Evolutionary conservation across 2,888 invertebrate species (phyloP).

Genomic region (Conchocele bisecta): DNA sequence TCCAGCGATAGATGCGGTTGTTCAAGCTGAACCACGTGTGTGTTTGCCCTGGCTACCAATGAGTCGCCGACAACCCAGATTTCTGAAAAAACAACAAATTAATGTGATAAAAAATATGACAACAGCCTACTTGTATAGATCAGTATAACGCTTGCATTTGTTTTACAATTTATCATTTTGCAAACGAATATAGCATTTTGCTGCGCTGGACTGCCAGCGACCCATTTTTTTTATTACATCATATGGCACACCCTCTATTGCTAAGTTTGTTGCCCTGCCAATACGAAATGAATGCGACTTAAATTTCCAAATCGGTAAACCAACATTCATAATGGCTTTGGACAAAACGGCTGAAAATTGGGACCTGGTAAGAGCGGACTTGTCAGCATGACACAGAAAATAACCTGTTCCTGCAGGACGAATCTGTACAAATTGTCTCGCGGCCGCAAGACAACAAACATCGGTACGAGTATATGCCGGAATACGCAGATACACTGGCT

Average conservation of each 20-base stretch:
- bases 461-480: not conserved
- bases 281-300: constrained; percentile 1
- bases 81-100: not conserved
- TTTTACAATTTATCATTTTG: too few species aligned
- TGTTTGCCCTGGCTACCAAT: not conserved
- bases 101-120: not conserved
- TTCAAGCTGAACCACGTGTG: not conserved
- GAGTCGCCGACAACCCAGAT: not conserved
- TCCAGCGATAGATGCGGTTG: too few species aligned
- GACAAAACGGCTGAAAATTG: not conserved
- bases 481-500: not conserved
- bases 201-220: not conserved
- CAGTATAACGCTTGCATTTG: too few species aligned
- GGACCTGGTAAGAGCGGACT: not conserved
- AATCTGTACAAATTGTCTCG: not conserved
- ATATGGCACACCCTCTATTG: not conserved
- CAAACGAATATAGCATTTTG: not conserved
- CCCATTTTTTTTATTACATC: not conserved
- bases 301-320: not conserved
- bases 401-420: not conserved
- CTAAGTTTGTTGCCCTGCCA: constrained; percentile 2
- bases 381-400: not conserved
- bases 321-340: not conserved
- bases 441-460: not conserved
- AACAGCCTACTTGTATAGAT: not conserved